Conservation (phyloP, 2,888 invertebrate species). For the Agrochola circellaris region DNA sequence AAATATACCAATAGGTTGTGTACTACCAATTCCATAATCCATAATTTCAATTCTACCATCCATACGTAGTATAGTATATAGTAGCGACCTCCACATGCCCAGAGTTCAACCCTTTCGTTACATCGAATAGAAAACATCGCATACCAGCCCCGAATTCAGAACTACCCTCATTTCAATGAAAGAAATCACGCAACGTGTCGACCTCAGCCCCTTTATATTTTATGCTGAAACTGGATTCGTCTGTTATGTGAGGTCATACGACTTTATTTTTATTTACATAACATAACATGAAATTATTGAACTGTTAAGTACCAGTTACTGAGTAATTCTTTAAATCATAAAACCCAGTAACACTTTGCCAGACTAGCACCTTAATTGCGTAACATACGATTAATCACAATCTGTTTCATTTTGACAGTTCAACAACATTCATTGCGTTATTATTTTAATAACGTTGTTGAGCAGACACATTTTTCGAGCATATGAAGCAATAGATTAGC, state of each 20-base stretch:
- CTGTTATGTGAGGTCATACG: constrained; percentile 1
- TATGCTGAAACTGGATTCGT: background rate
- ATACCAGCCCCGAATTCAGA: constrained; percentile 17
- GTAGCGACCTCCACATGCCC: background rate
- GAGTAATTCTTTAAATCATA: background rate
- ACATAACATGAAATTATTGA: background rate
- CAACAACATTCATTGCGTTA: no score
- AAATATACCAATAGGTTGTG: background rate
- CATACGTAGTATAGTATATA: background rate
- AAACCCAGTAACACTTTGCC: background rate
- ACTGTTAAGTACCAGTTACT: background rate
- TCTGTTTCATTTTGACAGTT: no score
- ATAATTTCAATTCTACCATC: background rate
- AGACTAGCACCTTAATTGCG: no score
- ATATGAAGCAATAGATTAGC: no score
- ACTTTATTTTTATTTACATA: background rate
- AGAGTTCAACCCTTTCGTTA: constrained; percentile 22
- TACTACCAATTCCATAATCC: background rate
- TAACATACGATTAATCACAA: no score
- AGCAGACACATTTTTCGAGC: no score
- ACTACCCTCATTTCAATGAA: constrained; percentile 47
- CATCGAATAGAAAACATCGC: constrained; percentile 24
- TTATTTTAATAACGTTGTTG: no score
- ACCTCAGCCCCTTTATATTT: constrained; percentile 4
- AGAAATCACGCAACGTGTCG: constrained; percentile 39